A percentile compares a stretch with the other conserved stretches of the same genome.
Conservation (phyloP, 2,113 vertebrate species). For the Scopus umbretta region DNA sequence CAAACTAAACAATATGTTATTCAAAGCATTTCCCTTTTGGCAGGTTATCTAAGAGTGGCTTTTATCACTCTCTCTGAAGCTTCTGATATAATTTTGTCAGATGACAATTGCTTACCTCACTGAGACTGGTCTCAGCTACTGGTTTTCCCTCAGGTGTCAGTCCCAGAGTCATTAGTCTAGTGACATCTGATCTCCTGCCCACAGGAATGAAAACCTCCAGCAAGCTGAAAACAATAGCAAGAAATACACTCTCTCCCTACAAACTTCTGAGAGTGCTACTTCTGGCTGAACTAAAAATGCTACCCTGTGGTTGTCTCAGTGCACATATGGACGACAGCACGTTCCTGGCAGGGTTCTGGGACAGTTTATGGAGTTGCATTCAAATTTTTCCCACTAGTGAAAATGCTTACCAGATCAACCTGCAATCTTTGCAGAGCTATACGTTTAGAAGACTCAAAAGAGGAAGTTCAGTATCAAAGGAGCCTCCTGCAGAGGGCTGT, state of each 20-base stretch:
- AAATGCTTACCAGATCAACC: neutral
- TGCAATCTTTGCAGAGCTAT: neutral
- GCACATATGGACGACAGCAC: neutral
- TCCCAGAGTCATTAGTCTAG: neutral
- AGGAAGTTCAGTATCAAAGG: neutral
- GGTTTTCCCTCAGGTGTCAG: neutral
- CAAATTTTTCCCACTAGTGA: neutral
- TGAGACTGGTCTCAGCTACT: neutral
- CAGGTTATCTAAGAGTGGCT: neutral
- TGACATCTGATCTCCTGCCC: neutral
- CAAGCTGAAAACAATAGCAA: neutral
- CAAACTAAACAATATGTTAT: neutral
- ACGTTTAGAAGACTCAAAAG: neutral
- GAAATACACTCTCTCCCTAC: neutral
- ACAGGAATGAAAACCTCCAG: neutral
- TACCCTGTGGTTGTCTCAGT: neutral
- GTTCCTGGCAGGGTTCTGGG: neutral
- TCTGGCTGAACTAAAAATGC: neutral
- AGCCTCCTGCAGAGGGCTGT: neutral
- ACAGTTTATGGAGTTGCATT: neutral
- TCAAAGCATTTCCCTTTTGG: neutral
- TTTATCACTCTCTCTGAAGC: neutral
- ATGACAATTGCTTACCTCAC: neutral
- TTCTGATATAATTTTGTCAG: neutral
- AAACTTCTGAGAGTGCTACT: neutral